phyloP scores from a whole-genome alignment of 2,888 invertebrate species.

The Calameuta idolon region DNA sequence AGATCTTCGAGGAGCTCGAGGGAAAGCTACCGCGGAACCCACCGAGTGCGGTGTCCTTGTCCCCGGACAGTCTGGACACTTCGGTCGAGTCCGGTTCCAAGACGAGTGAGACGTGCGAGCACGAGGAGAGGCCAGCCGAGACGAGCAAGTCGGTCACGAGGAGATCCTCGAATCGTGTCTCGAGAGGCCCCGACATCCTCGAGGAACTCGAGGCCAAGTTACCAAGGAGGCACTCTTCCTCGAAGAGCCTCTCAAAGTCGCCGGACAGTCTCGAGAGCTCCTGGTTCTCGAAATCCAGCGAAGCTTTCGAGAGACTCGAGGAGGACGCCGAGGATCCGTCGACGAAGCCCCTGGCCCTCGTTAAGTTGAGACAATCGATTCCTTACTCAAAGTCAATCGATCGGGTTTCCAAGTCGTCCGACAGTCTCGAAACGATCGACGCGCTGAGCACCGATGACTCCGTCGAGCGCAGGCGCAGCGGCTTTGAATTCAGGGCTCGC shows the following conservation, averaged over 20 bases:
- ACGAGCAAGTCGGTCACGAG: constrained; percentile 37
- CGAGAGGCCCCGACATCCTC: constrained; percentile 53
- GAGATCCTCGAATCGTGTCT: constrained; percentile 46
- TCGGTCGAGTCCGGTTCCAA: constrained; percentile 27
- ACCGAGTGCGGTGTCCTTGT: constrained; percentile 50
- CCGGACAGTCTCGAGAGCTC: constrained; percentile 58
- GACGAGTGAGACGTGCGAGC: constrained; percentile 15
- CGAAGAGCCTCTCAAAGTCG: constrained; percentile 48
- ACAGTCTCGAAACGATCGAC: constrained; percentile 56
- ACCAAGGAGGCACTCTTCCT: constrained; percentile 50
- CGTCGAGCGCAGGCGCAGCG: constrained; percentile 46
- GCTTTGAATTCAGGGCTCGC: constrained; percentile 48
- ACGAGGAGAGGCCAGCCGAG: constrained; percentile 23
- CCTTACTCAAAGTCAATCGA: constrained; percentile 56
- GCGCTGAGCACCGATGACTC: constrained; percentile 49
- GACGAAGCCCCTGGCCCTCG: constrained; percentile 42
- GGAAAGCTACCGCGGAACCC: constrained; percentile 43
- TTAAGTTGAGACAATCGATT: constrained; percentile 28
- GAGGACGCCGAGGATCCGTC: constrained; percentile 40
- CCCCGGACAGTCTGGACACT: constrained; percentile 60
- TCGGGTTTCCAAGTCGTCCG: constrained; percentile 55
- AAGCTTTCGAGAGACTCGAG: constrained; percentile 53
- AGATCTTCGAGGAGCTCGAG: constrained; percentile 60
- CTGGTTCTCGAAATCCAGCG: constrained; percentile 58
- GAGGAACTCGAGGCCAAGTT: constrained; percentile 51